Percentiles rank a stretch among this genome's conserved stretches.
These are phyloP conservation scores for Aproaerema taeniolella DNA, from an alignment of 2,888 invertebrate genomes.

Conservation along the genomic window DNA sequence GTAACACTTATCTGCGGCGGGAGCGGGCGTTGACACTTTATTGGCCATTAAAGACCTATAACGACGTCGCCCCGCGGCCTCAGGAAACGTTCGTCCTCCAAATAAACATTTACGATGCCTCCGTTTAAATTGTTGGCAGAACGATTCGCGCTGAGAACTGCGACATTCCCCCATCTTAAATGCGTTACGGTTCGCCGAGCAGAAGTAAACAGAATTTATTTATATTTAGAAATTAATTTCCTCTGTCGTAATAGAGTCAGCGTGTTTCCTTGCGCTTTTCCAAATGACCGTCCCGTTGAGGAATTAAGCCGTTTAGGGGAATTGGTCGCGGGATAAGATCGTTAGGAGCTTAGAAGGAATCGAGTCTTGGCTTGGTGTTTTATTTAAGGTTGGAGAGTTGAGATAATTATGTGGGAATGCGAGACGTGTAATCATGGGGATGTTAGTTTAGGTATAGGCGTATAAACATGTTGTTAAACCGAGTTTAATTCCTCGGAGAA, in stretches of 20 bases:
- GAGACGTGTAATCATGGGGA: not conserved
- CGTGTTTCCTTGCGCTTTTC: slow-evolving; percentile 42
- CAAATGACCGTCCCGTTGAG: slow-evolving; percentile 37
- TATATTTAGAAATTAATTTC: slow-evolving; percentile 70
- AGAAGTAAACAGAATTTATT: slow-evolving; percentile 71
- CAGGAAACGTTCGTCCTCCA: slow-evolving; percentile 50
- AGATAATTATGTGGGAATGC: not conserved
- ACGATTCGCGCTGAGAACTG: slow-evolving; percentile 56
- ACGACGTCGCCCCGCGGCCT: slow-evolving; percentile 58
- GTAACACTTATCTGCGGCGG: slow-evolving; percentile 53
- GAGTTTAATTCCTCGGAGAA: slow-evolving; percentile 39
- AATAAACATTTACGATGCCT: slow-evolving; percentile 72
- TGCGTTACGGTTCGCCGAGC: slow-evolving; percentile 62
- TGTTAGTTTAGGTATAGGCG: slow-evolving; percentile 28
- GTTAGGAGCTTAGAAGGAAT: not conserved
- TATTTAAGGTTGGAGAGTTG: too few species aligned
- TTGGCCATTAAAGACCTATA: slow-evolving; percentile 70
- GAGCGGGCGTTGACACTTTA: slow-evolving; percentile 65
- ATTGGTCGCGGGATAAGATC: slow-evolving; percentile 6
- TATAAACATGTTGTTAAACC: slow-evolving; percentile 38
- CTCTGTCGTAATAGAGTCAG: slow-evolving; percentile 51
- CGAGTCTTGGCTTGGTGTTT: not conserved
- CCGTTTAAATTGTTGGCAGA: slow-evolving; percentile 69
- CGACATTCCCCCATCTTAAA: slow-evolving; percentile 53
- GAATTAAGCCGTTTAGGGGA: slow-evolving; percentile 12